phyloP scores from a whole-genome alignment of 2,888 invertebrate species.

The Rhabditoides inermis region DNA sequence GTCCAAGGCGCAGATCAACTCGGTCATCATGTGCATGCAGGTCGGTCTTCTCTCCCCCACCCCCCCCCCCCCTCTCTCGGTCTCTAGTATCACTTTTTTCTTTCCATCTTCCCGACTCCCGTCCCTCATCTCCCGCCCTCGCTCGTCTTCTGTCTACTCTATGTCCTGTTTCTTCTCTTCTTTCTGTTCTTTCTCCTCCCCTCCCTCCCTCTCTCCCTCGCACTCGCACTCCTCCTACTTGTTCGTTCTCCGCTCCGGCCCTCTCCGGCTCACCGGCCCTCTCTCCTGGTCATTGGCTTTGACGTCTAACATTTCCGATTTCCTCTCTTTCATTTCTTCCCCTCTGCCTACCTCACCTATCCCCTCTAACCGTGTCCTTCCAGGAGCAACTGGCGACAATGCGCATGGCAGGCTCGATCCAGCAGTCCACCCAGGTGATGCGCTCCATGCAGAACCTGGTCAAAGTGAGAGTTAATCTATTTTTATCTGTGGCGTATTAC shows the following conservation, averaged over 20 bases:
- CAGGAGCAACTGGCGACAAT: slow-evolving; percentile 85
- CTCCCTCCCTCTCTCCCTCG: not conserved
- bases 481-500: no score
- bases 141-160: not conserved
- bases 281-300: not conserved
- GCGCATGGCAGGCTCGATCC: slow-evolving; percentile 59
- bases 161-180: not conserved
- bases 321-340: not conserved
- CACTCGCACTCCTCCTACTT: not conserved
- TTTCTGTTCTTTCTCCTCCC: not conserved
- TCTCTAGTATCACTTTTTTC: no score
- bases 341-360: not conserved
- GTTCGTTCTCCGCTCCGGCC: not conserved
- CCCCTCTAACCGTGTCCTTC: not conserved
- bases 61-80: no score
- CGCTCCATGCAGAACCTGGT: slow-evolving; percentile 82
- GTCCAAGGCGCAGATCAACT: slow-evolving; percentile 92
- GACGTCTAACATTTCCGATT: not conserved
- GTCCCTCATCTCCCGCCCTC: not conserved
- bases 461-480: no score
- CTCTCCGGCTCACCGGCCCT: not conserved
- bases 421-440: slow-evolving; percentile 97
- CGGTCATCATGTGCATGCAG: slow-evolving; percentile 91
- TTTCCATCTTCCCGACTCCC: no score
- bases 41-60: slow-evolving; percentile 60